Percentiles rank a stretch among this genome's conserved stretches.
Conservation (phyloP, 2,113 vertebrate species). For the Falco punctatus region DNA sequence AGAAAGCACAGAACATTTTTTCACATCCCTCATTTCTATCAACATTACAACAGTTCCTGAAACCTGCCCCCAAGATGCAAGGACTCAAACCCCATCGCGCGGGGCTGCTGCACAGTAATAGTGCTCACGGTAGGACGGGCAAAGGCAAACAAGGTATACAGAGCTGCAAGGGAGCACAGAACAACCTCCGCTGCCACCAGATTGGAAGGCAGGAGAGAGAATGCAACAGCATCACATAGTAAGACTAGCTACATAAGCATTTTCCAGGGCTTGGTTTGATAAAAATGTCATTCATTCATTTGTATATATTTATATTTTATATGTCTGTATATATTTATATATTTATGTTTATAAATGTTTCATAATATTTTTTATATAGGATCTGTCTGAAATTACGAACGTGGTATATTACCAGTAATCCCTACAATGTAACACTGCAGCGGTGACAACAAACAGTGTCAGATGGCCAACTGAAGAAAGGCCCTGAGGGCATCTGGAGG, state of each 20-base stretch:
- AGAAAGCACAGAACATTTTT: neutral
- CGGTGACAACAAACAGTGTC: neutral
- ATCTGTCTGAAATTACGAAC: neutral
- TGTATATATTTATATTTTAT: no score
- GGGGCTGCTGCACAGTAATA: neutral
- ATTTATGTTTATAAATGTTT: neutral
- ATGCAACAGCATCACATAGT: neutral
- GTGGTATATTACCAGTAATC: neutral
- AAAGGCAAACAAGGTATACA: neutral
- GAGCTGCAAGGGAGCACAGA: neutral
- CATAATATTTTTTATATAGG: no score
- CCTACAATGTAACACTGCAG: neutral
- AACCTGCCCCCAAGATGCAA: neutral
- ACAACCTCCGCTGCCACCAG: neutral
- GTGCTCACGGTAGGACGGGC: neutral
- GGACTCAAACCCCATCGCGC: fast-evolving
- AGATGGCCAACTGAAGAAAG: neutral
- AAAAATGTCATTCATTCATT: no score
- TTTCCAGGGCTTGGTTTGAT: neutral
- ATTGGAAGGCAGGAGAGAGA: neutral
- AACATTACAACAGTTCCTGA: neutral
- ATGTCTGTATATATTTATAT: no score
- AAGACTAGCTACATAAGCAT: neutral
- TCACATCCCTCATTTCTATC: neutral
- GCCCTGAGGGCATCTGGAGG: neutral